Evolutionary conservation across 2,797 vertebrate species (phyloP).

Genomic region (Acanthurus leucopareius): DNA sequence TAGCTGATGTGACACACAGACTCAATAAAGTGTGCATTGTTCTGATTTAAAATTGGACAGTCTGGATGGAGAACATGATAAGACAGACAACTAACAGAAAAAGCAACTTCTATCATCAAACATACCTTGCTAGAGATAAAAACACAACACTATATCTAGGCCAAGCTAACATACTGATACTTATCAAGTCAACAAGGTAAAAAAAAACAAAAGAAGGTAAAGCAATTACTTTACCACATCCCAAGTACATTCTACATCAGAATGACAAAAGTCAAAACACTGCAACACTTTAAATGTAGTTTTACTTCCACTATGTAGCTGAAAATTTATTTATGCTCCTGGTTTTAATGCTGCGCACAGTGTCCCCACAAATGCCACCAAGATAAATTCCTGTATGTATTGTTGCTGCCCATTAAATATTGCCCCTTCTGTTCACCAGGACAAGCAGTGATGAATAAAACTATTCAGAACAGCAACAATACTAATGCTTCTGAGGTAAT

Average conservation of each 20-base stretch:
- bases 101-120: background rate
- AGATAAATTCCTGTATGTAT: conserved; percentile 34
- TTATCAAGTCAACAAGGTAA: background rate
- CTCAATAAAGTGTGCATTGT: background rate
- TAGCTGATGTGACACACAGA: background rate
- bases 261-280: background rate
- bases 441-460: conserved; percentile 51
- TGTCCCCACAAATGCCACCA: conserved; percentile 19
- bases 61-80: background rate
- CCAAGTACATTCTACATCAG: background rate
- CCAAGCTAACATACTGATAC: conserved; percentile 4
- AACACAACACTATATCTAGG: background rate
- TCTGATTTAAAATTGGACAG: background rate
- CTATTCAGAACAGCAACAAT: conserved; percentile 46
- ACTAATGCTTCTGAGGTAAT: conserved; percentile 53
- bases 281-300: background rate
- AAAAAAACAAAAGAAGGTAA: background rate
- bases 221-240: background rate
- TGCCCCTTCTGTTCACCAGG: conserved; percentile 23
- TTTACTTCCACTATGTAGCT: background rate
- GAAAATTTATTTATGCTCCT: conserved; percentile 2
- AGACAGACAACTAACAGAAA: background rate
- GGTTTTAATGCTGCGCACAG: background rate
- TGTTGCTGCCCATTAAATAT: conserved; percentile 38
- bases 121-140: background rate